phyloP scores from a whole-genome alignment of 2,797 vertebrate species.

The Sebastiscus albofasciatus region DNA sequence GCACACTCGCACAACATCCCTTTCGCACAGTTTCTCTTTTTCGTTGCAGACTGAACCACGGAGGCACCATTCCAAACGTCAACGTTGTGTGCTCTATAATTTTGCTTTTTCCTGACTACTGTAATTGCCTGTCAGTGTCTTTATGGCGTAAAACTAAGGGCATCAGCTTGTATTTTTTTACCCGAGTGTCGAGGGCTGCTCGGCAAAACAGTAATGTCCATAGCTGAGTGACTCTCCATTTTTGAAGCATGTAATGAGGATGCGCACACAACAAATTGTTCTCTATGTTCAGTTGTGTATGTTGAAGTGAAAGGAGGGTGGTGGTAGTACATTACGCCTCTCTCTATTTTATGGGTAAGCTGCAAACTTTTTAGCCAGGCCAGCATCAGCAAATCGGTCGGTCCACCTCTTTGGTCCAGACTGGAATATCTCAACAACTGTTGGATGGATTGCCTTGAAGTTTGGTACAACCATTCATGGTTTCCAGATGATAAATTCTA shows the following conservation, averaged over 20 bases:
- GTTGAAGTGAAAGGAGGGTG: background rate
- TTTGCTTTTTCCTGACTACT: conserved; percentile 45
- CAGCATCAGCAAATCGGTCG: background rate
- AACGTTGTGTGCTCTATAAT: conserved; percentile 63
- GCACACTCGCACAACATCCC: conserved; percentile 59
- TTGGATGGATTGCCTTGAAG: background rate
- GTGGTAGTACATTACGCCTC: background rate
- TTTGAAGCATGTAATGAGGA: conserved; percentile 33
- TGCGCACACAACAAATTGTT: background rate
- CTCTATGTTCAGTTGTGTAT: background rate
- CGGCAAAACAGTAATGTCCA: background rate
- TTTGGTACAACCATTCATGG: background rate
- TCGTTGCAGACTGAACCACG: conserved; percentile 36
- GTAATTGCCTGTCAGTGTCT: conserved; percentile 66
- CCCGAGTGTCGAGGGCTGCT: background rate
- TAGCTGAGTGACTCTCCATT: conserved; percentile 8
- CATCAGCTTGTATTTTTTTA: conserved; percentile 43
- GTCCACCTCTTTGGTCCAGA: no score
- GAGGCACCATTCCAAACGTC: conserved; percentile 32
- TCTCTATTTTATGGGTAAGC: background rate
- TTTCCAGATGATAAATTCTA: background rate
- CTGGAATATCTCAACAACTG: no score
- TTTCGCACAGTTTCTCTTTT: conserved; percentile 45
- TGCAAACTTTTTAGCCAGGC: background rate
- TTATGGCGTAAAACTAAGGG: conserved; percentile 49